These are phyloP conservation scores for Pedetes capensis DNA, from an alignment of 2,113 vertebrate species.

Conservation along the genomic window DNA sequence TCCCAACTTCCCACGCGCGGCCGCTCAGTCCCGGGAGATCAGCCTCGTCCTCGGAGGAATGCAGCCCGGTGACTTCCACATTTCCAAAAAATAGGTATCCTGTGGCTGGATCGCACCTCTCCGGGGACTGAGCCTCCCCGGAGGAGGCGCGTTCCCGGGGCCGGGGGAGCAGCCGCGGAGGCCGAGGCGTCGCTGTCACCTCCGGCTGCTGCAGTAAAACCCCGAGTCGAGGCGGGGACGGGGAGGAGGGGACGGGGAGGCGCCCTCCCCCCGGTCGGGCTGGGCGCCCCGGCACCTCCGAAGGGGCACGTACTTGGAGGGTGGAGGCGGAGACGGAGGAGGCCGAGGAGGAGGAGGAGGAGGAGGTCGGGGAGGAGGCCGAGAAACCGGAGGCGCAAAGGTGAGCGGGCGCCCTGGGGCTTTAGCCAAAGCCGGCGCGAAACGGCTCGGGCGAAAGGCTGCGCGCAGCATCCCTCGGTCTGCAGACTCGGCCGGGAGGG, in stretches of 20 bases:
- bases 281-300: background rate
- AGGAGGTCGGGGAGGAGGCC: background rate
- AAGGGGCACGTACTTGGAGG: background rate
- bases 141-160: background rate
- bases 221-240: background rate
- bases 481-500: background rate
- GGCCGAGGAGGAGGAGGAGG: background rate
- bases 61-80: slow-evolving; percentile 36
- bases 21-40: slow-evolving; percentile 19
- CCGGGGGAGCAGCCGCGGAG: background rate
- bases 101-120: background rate
- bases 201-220: slow-evolving; percentile 64
- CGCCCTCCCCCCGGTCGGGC: background rate
- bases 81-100: background rate
- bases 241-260: slow-evolving; percentile 14
- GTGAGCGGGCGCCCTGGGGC: background rate
- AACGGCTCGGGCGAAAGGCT: background rate
- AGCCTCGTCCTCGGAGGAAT: slow-evolving; percentile 27
- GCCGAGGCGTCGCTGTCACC: slow-evolving; percentile 58
- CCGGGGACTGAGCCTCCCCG: background rate
- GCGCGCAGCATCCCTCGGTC: background rate
- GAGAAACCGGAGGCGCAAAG: background rate
- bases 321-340: background rate
- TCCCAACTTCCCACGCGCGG: slow-evolving; percentile 56
- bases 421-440: background rate